phyloP scores from a whole-genome alignment of 2,113 vertebrate genomes.

The Dromas ardeola region DNA sequence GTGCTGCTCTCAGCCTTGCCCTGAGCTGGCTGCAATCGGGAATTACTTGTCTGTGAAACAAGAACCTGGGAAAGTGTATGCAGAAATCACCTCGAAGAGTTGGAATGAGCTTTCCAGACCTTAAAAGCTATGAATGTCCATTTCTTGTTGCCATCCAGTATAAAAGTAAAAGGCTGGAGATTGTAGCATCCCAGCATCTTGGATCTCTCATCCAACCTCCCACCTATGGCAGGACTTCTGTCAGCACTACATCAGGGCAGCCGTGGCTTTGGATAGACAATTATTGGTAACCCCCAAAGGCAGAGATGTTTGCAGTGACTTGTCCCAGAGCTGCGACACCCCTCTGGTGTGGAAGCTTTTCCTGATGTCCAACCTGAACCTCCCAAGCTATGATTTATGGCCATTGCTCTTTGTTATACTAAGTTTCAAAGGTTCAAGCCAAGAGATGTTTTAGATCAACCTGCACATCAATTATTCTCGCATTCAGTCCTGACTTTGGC shows the following conservation, averaged over 20 bases:
- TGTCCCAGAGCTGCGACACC: not conserved
- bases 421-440: not conserved
- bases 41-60: not conserved
- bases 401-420: not conserved
- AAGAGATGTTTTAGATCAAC: not conserved
- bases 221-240: not conserved
- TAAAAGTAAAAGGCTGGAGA: not conserved
- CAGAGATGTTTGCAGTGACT: not conserved
- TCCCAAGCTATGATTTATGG: not conserved
- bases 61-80: not conserved
- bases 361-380: fast-evolving
- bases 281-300: not conserved
- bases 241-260: not conserved
- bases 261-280: not conserved
- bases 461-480: not conserved
- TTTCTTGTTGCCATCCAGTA: not conserved
- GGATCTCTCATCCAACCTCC: not conserved
- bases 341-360: not conserved
- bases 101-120: not conserved
- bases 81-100: not conserved
- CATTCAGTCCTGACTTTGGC: not conserved
- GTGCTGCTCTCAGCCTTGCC: not conserved
- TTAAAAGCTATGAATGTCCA: not conserved
- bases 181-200: not conserved
- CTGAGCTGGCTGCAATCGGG: not conserved